Conservation (phyloP, 2,113 vertebrate genomes). For the Recurvirostra avosetta region DNA sequence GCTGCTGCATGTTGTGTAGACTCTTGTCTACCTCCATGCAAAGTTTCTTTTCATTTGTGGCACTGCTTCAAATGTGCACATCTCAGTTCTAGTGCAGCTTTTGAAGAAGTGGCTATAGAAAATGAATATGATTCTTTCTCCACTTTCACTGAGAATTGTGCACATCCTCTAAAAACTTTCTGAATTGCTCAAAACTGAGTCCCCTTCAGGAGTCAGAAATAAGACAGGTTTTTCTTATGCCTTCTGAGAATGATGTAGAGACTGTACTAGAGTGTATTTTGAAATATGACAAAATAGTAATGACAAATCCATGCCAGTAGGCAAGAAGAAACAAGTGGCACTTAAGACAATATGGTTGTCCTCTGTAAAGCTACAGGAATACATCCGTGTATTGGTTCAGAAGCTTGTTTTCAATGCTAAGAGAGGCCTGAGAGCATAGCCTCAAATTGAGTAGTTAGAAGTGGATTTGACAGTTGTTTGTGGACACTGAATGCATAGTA, state of each 20-base stretch:
- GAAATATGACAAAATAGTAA: background rate
- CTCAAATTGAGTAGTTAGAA: background rate
- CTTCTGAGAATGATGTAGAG: background rate
- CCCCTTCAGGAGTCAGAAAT: background rate
- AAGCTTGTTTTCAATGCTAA: background rate
- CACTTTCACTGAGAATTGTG: background rate
- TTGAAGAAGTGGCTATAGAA: background rate
- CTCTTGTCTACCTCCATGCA: background rate
- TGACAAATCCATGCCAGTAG: background rate
- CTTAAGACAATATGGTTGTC: background rate
- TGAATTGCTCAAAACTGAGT: background rate
- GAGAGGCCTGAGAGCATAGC: background rate
- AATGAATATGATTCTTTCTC: background rate
- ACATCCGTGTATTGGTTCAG: background rate
- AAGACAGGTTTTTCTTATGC: background rate
- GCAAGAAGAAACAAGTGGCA: background rate
- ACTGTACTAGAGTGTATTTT: background rate
- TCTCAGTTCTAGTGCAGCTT: background rate
- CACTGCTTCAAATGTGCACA: background rate
- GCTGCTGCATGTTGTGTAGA: background rate
- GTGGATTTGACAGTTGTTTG: background rate
- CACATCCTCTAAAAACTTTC: background rate
- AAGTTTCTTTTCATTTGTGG: background rate
- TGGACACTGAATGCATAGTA: background rate
- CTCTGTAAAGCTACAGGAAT: background rate